Percentiles rank a stretch among this genome's conserved stretches.
Evolutionary conservation across 2,888 invertebrate species (phyloP).

Genomic region (Gnatocerus cornutus): DNA sequence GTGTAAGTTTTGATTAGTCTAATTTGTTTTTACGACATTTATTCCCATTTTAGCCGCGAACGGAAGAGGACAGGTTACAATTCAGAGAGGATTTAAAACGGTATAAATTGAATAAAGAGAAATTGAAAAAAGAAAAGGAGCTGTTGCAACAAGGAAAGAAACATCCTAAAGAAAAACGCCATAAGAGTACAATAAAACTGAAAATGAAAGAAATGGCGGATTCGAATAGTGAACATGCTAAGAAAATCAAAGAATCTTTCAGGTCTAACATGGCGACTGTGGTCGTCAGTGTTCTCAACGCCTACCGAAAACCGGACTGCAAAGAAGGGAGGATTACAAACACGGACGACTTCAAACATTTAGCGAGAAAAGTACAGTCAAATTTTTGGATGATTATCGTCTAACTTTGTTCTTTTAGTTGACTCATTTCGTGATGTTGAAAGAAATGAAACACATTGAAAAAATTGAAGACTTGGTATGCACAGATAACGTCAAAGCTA

Average conservation of each 20-base stretch:
- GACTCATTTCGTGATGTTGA: slow-evolving; percentile 95
- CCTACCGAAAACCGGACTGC: slow-evolving; percentile 90
- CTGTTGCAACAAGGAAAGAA: slow-evolving; percentile 68
- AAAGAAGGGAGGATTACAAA: slow-evolving; percentile 88
- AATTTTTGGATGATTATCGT: slow-evolving; percentile 29
- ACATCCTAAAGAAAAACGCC: slow-evolving; percentile 57
- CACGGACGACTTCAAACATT: slow-evolving; percentile 94
- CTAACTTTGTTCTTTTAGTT: slow-evolving; percentile 76
- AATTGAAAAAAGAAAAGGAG: slow-evolving; percentile 80
- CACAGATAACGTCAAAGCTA: slow-evolving; percentile 93
- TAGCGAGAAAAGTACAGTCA: slow-evolving; percentile 87
- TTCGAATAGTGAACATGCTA: slow-evolving; percentile 73
- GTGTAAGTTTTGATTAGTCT: slow-evolving; percentile 72
- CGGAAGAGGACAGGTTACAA: slow-evolving; percentile 84
- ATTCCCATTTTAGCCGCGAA: slow-evolving; percentile 78
- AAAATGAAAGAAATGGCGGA: slow-evolving; percentile 68
- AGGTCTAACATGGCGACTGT: slow-evolving; percentile 85
- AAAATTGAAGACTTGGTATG: slow-evolving; percentile 89
- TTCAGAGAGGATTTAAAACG: slow-evolving; percentile 82
- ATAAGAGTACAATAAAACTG: slow-evolving; percentile 61
- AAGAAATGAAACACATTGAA: slow-evolving; percentile 94
- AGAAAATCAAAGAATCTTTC: slow-evolving; percentile 90
- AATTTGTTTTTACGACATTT: background rate
- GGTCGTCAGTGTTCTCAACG: slow-evolving; percentile 90
- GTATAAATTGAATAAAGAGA: slow-evolving; percentile 87